phyloP scores from a whole-genome alignment of 2,888 invertebrate genomes.

The Kryphioiulus occultus region DNA sequence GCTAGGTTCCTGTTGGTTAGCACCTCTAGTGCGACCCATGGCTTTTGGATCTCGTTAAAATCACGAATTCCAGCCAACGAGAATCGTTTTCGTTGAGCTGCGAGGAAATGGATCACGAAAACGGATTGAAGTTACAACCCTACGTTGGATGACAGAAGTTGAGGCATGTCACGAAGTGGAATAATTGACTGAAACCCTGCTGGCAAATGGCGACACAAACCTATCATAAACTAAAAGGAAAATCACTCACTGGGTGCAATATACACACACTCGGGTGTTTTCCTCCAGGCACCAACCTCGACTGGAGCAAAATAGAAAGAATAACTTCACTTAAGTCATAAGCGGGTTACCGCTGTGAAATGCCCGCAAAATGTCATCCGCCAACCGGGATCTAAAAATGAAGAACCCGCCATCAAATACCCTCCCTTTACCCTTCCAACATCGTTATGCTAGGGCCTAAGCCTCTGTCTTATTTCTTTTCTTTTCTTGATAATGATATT shows the following conservation, averaged over 20 bases:
- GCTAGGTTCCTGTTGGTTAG: conserved; percentile 10
- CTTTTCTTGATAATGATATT: background rate
- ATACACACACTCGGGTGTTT: background rate
- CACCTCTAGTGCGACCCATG: conserved; percentile 27
- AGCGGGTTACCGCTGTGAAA: conserved; percentile 35
- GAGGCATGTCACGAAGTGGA: conserved; percentile 48
- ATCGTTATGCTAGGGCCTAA: background rate
- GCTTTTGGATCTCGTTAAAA: conserved; percentile 29
- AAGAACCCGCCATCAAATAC: conserved; percentile 11
- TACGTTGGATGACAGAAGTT: conserved; percentile 29
- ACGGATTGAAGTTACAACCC: conserved; percentile 26
- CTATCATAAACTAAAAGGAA: conserved; percentile 44
- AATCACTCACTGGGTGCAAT: conserved; percentile 35
- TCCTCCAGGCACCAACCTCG: background rate
- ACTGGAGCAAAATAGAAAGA: conserved; percentile 42
- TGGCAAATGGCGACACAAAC: conserved; percentile 45
- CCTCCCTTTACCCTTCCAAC: conserved; percentile 1
- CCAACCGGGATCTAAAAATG: conserved; percentile 31
- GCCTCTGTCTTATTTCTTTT: background rate
- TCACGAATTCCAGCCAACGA: conserved; percentile 24
- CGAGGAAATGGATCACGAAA: conserved; percentile 39
- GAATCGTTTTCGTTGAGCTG: conserved; percentile 37
- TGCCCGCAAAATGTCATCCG: conserved; percentile 31
- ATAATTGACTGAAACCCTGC: conserved; percentile 49
- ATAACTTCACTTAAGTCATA: conserved; percentile 41